Conservation (phyloP, 1,140 invertebrate species). For the Anoplolepis gracilipes region DNA sequence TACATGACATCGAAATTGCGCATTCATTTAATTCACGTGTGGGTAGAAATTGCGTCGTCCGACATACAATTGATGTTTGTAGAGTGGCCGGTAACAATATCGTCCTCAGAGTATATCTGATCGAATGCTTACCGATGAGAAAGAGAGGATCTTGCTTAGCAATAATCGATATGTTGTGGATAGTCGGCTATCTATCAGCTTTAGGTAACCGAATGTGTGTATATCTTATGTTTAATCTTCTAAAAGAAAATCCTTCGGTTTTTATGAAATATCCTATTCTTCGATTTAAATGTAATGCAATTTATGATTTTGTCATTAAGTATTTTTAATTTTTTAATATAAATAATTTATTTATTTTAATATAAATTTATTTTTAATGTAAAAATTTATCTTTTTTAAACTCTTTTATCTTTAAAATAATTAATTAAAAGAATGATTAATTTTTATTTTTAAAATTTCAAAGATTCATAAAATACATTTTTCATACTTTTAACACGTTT, state of each 20-base stretch:
- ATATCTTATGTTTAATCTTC: background rate
- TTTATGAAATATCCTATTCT: background rate
- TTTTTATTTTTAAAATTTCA: no score
- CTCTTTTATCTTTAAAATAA: no score
- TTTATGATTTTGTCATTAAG: conserved; percentile 12
- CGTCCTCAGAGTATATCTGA: conserved; percentile 73
- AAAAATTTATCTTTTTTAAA: no score
- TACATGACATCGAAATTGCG: background rate
- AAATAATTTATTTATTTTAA: background rate
- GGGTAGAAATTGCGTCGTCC: background rate
- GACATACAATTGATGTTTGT: conserved; percentile 7
- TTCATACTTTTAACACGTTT: background rate
- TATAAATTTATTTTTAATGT: no score
- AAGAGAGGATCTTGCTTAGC: conserved; percentile 72
- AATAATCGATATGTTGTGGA: conserved; percentile 73
- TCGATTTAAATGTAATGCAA: background rate
- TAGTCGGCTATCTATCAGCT: conserved; percentile 66
- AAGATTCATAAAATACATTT: background rate
- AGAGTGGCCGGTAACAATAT: conserved; percentile 76
- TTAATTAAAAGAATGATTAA: no score
- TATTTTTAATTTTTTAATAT: conserved; percentile 15
- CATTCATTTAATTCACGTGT: background rate
- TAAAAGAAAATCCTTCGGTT: background rate
- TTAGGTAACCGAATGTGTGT: conserved; percentile 68
- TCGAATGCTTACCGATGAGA: conserved; percentile 75